phyloP scores from a whole-genome alignment of 1,140 invertebrate genomes.

The Anoplophora glabripennis region DNA sequence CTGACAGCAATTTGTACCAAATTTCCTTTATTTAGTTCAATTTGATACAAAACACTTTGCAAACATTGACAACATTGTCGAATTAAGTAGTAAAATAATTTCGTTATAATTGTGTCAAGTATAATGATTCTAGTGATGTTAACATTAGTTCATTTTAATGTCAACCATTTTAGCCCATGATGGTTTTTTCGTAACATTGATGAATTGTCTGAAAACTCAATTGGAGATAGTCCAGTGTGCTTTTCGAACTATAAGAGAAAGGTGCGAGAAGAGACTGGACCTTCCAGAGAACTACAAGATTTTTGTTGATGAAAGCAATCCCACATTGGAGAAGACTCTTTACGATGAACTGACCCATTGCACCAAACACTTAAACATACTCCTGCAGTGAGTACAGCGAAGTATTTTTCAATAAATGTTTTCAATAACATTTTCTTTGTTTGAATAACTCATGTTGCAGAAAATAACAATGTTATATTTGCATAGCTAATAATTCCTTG shows the following conservation, averaged over 20 bases:
- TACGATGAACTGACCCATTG: slow-evolving; percentile 35
- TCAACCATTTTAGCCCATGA: slow-evolving; percentile 22
- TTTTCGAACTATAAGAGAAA: slow-evolving; percentile 33
- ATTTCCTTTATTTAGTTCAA: too few species aligned
- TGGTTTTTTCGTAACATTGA: slow-evolving; percentile 28
- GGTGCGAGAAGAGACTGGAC: slow-evolving; percentile 28
- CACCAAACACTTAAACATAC: slow-evolving; percentile 35
- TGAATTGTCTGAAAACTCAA: slow-evolving; percentile 35
- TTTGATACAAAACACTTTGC: too few species aligned
- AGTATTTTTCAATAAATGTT: too few species aligned
- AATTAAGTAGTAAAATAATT: too few species aligned
- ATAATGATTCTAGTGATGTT: too few species aligned
- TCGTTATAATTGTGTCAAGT: too few species aligned
- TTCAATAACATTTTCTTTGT: background rate
- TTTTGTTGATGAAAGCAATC: slow-evolving; percentile 29
- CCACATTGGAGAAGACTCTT: slow-evolving; percentile 31
- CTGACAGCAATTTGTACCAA: too few species aligned
- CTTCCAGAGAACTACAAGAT: slow-evolving; percentile 14
- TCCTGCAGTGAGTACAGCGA: slow-evolving; percentile 30
- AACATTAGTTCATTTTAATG: too few species aligned
- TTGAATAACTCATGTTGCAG: too few species aligned
- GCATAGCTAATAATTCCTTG: too few species aligned
- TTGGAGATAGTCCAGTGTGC: slow-evolving; percentile 35
- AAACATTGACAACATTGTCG: too few species aligned
- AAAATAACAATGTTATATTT: too few species aligned